Conservation (phyloP, 2,113 vertebrate genomes). For the human region GRCh38 chr15:37029001-37029500, state of each 20-base stretch:
- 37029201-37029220: not conserved
- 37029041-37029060: slow-evolving; percentile 90
- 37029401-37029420: slow-evolving; percentile 80
- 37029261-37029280: not conserved
- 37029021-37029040: slow-evolving; percentile 85
- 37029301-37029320: not conserved
- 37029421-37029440: slow-evolving; percentile 82
- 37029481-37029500: slow-evolving; percentile 61
- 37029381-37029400: slow-evolving; percentile 79
- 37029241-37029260: not conserved
- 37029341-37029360: slow-evolving; percentile 38
- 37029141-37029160: slow-evolving; percentile 84
- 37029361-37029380: slow-evolving; percentile 75
- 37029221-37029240: slow-evolving; percentile 7
- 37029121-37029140: slow-evolving; percentile 92
- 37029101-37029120: slow-evolving; percentile 88
- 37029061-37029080: slow-evolving; percentile 88
- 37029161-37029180: slow-evolving; percentile 55
- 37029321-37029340: not conserved
- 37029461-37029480: slow-evolving; percentile 78
- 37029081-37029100: slow-evolving; percentile 82
- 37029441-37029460: slow-evolving; percentile 79
- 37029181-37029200: fast-evolving
- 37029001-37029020: slow-evolving; percentile 85
- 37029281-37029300: not conserved